phyloP scores from a whole-genome alignment of 2,888 invertebrate genomes.

The Agrilus cyanescens region DNA sequence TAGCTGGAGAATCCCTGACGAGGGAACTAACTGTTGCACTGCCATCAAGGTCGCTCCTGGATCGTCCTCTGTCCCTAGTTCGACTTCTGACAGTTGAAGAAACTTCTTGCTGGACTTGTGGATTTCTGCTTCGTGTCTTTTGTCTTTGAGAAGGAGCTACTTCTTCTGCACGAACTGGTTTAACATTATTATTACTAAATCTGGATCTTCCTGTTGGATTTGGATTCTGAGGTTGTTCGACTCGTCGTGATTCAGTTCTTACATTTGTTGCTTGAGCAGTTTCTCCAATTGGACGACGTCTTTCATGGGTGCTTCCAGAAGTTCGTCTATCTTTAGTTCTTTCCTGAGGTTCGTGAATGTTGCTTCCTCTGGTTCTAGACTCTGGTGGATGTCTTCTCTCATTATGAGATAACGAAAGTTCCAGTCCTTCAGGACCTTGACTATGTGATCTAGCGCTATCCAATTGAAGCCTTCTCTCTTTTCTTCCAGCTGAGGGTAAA shows the following conservation, averaged over 20 bases:
- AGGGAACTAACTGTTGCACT: constrained; percentile 3
- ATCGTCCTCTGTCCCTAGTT: not conserved
- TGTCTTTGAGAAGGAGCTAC: no score
- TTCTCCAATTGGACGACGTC: not conserved
- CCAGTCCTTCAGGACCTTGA: no score
- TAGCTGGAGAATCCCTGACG: constrained; percentile 17
- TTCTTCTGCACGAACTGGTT: no score
- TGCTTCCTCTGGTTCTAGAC: constrained; percentile 6
- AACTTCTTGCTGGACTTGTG: not conserved
- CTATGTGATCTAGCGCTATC: no score
- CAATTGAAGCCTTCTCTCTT: no score
- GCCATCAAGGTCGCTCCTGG: not conserved
- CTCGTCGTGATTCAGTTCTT: not conserved
- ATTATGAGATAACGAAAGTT: no score
- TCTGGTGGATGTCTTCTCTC: constrained; percentile 7
- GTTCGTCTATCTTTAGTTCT: constrained; percentile 9
- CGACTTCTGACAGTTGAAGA: not conserved
- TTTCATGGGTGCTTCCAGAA: constrained; percentile 7
- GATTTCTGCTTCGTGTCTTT: no score
- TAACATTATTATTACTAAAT: no score
- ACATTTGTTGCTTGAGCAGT: not conserved
- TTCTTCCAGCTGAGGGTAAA: no score
- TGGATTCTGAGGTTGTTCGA: not conserved
- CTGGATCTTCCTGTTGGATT: not conserved
- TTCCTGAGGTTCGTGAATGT: constrained; percentile 13